Conservation (phyloP, 1,140 invertebrate species). For the Pseudomyrmex pallidus region DNA sequence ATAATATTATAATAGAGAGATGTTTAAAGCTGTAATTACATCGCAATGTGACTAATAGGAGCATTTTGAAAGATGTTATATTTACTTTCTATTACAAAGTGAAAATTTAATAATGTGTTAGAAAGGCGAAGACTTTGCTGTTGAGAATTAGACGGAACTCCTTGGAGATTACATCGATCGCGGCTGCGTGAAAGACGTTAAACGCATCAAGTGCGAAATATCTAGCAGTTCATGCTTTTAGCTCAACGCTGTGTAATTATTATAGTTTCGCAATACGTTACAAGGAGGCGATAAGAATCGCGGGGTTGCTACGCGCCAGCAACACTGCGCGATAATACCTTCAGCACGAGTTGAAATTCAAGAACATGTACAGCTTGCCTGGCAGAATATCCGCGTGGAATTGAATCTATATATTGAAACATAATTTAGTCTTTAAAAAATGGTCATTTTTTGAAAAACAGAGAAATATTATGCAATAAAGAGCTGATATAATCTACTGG, state of each 20-base stretch:
- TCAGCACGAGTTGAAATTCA: conserved; percentile 45
- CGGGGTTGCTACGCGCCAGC: conserved; percentile 20
- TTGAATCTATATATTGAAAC: conserved; percentile 10
- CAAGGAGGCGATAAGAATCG: conserved; percentile 50
- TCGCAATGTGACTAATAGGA: not conserved
- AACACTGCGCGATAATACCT: conserved; percentile 44
- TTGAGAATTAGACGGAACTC: conserved; percentile 33
- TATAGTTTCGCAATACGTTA: conserved; percentile 59
- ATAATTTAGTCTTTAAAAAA: conserved; percentile 8
- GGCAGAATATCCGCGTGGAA: conserved; percentile 25
- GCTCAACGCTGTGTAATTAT: conserved; percentile 51
- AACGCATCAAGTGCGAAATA: conserved; percentile 50
- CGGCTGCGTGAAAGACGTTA: conserved; percentile 31
- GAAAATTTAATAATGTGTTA: conserved; percentile 54
- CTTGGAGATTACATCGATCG: conserved; percentile 45
- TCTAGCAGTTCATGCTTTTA: conserved; percentile 45
- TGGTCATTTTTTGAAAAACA: not conserved
- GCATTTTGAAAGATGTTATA: conserved; percentile 10
- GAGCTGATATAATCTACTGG: not conserved
- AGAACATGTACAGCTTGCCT: conserved; percentile 30
- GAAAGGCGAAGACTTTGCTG: conserved; percentile 25
- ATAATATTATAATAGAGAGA: too few relatives aligned
- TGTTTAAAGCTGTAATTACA: not conserved
- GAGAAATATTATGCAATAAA: not conserved
- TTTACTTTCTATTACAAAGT: conserved; percentile 40